Conservation (phyloP, 2,888 invertebrate genomes). For the Kuschelorhynchus macadamiae region DNA sequence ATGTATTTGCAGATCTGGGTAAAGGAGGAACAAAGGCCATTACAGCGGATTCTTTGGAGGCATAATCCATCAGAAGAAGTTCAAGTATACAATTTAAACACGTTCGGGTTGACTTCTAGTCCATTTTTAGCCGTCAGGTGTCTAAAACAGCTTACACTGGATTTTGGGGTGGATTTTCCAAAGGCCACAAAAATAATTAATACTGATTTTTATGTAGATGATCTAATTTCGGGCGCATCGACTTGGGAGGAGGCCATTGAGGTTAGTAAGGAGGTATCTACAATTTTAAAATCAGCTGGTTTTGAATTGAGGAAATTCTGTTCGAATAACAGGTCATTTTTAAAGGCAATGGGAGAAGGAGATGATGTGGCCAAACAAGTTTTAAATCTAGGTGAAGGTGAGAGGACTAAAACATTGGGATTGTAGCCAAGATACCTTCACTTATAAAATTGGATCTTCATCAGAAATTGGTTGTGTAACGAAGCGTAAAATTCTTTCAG, state of each 20-base stretch:
- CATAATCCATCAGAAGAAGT: conserved; percentile 17
- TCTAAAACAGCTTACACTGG: conserved; percentile 37
- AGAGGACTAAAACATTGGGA: conserved; percentile 19
- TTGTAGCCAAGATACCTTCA: conserved; percentile 3
- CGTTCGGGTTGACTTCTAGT: conserved; percentile 52
- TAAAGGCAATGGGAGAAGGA: conserved; percentile 7
- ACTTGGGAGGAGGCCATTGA: conserved; percentile 24
- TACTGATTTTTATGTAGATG: conserved; percentile 52
- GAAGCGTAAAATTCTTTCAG: conserved; percentile 19
- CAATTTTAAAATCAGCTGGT: conserved; percentile 42
- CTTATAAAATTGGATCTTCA: neutral
- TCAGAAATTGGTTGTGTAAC: conserved; percentile 7
- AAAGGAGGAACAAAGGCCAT: conserved; percentile 11
- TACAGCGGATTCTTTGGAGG: conserved; percentile 37
- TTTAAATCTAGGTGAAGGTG: conserved; percentile 13
- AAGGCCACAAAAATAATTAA: conserved; percentile 29
- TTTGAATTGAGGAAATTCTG: conserved; percentile 43
- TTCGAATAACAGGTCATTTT: neutral
- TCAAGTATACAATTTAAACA: conserved; percentile 40
- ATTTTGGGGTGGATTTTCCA: conserved; percentile 25
- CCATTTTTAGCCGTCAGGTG: conserved; percentile 35
- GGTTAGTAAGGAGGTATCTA: conserved; percentile 41
- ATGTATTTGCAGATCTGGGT: conserved; percentile 50
- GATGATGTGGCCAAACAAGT: neutral
- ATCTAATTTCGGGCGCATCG: conserved; percentile 39